These are phyloP conservation scores for Caenorhabditis wallacei DNA, from an alignment of 2,888 invertebrate genomes.

Conservation along the genomic window DNA sequence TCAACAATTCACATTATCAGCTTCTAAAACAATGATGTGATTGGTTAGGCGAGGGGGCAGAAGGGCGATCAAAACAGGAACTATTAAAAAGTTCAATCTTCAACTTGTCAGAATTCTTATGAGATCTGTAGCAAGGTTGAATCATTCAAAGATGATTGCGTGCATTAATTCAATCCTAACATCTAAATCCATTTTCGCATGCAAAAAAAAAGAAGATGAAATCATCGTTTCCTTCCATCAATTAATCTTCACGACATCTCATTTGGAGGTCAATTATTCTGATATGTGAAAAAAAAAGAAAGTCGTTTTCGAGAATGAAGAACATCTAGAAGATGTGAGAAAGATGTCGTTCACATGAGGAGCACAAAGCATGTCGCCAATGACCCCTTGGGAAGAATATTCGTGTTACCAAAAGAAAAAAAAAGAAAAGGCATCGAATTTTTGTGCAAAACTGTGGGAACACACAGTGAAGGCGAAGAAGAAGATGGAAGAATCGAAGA, in stretches of 20 bases:
- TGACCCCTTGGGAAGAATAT: constrained; percentile 44
- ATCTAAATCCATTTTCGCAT: constrained; percentile 1
- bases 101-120: background rate
- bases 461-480: constrained; percentile 1
- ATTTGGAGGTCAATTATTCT: constrained; percentile 44
- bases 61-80: constrained; percentile 25
- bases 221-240: background rate
- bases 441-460: constrained; percentile 48
- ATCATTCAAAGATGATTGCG: background rate
- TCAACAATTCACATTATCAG: constrained; percentile 40
- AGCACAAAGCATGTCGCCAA: constrained; percentile 45
- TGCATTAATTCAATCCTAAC: background rate
- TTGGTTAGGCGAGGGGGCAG: too few relatives aligned
- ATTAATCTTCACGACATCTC: constrained; percentile 29
- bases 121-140: too few relatives aligned
- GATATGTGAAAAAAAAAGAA: constrained; percentile 31
- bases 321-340: constrained; percentile 4
- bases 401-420: constrained; percentile 2
- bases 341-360: constrained; percentile 37
- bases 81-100: constrained; percentile 23
- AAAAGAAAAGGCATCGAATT: constrained; percentile 17
- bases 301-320: constrained; percentile 15
- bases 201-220: constrained; percentile 8
- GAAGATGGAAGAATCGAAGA: background rate
- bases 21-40: background rate